phyloP scores from a whole-genome alignment of 30 jellyfish, hydroid and myxozoan species.

The Rhopilema esculentum region DNA sequence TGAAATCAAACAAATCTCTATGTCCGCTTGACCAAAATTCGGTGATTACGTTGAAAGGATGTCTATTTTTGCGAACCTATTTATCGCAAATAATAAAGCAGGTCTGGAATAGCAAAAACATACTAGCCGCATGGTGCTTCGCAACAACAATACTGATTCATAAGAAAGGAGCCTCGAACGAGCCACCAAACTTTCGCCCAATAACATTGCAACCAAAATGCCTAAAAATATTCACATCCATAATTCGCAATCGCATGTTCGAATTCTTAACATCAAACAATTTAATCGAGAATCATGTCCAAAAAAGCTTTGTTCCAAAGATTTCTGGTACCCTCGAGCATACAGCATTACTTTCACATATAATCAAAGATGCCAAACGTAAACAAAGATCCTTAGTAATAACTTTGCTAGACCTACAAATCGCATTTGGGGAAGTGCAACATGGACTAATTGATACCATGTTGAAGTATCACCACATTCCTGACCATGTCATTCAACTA shows the following conservation, averaged over 20 bases:
- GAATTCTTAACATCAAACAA: slow-evolving; percentile 1
- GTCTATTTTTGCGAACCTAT: slow-evolving; percentile 50
- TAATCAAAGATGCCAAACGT: slow-evolving; percentile 46
- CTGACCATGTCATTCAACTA: not conserved
- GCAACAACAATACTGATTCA: slow-evolving; percentile 20
- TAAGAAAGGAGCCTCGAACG: slow-evolving; percentile 21
- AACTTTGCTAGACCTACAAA: slow-evolving; percentile 17
- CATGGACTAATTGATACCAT: slow-evolving; percentile 17
- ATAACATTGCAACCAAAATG: slow-evolving; percentile 23
- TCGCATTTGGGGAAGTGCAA: slow-evolving; percentile 29
- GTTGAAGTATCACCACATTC: slow-evolving; percentile 24
- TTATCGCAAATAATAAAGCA: slow-evolving; percentile 9
- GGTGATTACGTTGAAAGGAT: slow-evolving; percentile 42
- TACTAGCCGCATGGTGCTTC: slow-evolving; percentile 12
- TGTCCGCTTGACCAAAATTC: slow-evolving; percentile 60
- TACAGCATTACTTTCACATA: slow-evolving; percentile 40
- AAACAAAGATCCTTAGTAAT: slow-evolving; percentile 35
- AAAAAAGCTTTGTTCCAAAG: slow-evolving; percentile 14
- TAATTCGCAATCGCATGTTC: slow-evolving; percentile 38
- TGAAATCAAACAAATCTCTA: slow-evolving; percentile 48
- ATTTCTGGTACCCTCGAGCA: slow-evolving; percentile 46
- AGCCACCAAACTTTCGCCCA: slow-evolving; percentile 40
- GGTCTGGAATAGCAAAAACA: slow-evolving; percentile 10
- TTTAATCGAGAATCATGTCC: slow-evolving; percentile 17
- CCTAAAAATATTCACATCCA: slow-evolving; percentile 23